Base-by-base conservation (phyloP, 2,113 vertebrate genomes). In the Zeus faber region DNA sequence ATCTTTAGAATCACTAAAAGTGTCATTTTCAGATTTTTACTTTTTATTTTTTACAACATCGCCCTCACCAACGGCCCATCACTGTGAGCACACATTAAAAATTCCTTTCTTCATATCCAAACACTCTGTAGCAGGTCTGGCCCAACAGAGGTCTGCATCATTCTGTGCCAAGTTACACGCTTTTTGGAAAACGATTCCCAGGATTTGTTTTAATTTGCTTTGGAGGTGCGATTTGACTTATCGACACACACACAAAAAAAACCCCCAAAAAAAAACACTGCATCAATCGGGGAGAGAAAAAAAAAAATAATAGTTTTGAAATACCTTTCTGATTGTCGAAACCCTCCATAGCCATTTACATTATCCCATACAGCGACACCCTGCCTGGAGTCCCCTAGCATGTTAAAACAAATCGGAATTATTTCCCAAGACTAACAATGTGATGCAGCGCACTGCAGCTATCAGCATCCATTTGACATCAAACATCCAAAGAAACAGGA, bases 1-100 rank as follows among this genome's bases (percentile, higher is more conserved):
- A 80, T 88, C 74, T 77, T 65, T 50, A 74, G 55, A 69, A 68
- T 62, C 52, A 77, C 70, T 55, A 72, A 80, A 80, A 76, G 77
- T 76, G 76, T 76, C 72, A 67, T 61, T 78, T 72, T 70, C 51
- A 70, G n/a, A n/a, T n/a, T n/a, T n/a, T n/a, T n/a, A n/a, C n/a
- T n/a, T n/a, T n/a, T 67, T 49, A 46, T 61, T 26, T 52, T 58
- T 60, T 49, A 54, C 17, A 22, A 54, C 25, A 61, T 14, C 14
- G 27, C 33, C 65, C 62, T 18, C 39, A 74, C 53, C 54, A 53
- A 26, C 33, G 46, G 59, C 65, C 79, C 75, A 43, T 68, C 74
- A 74, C 71, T 53, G 53, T 37, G 11, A 10, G 13, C 33, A 37
- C 33, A 35, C 9, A 37, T 2, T 37, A 37, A 37, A 14, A 6